Base-by-base conservation (phyloP, 1,140 invertebrate genomes). In the Drosophila subobscura region DNA sequence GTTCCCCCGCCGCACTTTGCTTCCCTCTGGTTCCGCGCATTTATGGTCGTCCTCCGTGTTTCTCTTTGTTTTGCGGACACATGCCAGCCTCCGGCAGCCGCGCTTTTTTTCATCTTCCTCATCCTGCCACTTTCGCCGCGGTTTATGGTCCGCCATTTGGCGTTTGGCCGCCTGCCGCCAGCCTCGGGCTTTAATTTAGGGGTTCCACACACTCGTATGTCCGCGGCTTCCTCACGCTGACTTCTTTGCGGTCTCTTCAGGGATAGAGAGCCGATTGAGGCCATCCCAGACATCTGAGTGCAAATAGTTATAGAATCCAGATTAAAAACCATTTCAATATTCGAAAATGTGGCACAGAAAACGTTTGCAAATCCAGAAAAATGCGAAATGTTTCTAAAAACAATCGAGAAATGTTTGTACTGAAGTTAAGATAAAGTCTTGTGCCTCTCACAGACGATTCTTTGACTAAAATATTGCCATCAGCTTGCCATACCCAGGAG, bases 181-280 rank as follows among this genome's bases (percentile, higher is more conserved):
- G 63, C 63, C 72, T 63, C 63, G 47, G 52, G 78, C 71, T 86
- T 86, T 79, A 86, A 86, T 86, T 86, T 86, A 66, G 56, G 66
- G 57, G 71, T 52, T 64, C 55, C 83, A 74, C 81, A 80, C 70
- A 72, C 25, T 14, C n/a, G 33, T 37, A 12, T 66, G 73, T 76
- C 61, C 58, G 50, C 72, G 40, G 63, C 65, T 65, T 71, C 14
- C 1, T 4, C 27, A 20, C 47, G 58, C 54, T 56, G 49, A 56
- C 23, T 27, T 2, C 16, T 49, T 25, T 51, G 16, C 44, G 20
- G 5, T 20, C 25, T 33, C 12, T 46, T 54, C 29, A 33, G 29
- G 41, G 40, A 14, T 59, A 22, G 27, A 33, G 46, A 64, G 44
- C 16, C 20, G 1, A 7, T 20, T 5, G 7, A 16, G 10, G 20